These are phyloP conservation scores for Octomys mimax DNA, from an alignment of 2,797 vertebrate species.

Conservation along the genomic window DNA sequence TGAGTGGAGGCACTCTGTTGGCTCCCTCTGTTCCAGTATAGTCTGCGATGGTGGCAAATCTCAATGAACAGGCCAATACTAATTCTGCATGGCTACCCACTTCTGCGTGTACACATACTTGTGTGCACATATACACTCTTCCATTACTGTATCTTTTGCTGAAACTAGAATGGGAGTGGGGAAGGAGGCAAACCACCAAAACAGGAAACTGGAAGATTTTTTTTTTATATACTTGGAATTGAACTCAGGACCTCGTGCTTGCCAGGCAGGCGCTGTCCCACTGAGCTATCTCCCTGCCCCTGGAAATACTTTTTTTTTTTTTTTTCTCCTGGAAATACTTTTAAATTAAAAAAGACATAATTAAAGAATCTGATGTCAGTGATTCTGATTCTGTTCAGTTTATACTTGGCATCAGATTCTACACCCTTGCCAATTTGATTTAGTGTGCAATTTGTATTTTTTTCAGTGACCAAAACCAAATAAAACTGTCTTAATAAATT, in stretches of 20 bases:
- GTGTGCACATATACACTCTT: neutral
- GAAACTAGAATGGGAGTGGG: neutral
- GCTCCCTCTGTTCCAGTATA: neutral
- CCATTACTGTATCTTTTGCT: neutral
- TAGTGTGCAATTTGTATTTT: constrained; percentile 84
- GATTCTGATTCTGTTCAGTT: constrained; percentile 83
- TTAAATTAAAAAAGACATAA: constrained; percentile 78
- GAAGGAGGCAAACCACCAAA: constrained; percentile 9
- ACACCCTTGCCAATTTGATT: constrained; percentile 86
- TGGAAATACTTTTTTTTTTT: constrained; percentile 80
- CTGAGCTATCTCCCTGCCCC: too few relatives aligned
- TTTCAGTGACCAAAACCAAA: constrained; percentile 86
- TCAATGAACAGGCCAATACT: neutral
- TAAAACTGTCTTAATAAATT: constrained; percentile 82
- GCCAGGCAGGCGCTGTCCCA: too few relatives aligned
- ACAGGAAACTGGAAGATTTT: constrained; percentile 73
- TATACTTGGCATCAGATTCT: constrained; percentile 87
- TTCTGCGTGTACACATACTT: neutral
- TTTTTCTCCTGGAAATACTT: constrained; percentile 77
- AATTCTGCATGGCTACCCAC: neutral
- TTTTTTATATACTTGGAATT: too few relatives aligned
- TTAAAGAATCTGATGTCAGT: constrained; percentile 83
- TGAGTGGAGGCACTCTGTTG: neutral
- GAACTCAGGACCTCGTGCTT: too few relatives aligned
- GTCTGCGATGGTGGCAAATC: neutral